Conservation (phyloP, 2,113 vertebrate species). For the Chinchilla lanigera region DNA sequence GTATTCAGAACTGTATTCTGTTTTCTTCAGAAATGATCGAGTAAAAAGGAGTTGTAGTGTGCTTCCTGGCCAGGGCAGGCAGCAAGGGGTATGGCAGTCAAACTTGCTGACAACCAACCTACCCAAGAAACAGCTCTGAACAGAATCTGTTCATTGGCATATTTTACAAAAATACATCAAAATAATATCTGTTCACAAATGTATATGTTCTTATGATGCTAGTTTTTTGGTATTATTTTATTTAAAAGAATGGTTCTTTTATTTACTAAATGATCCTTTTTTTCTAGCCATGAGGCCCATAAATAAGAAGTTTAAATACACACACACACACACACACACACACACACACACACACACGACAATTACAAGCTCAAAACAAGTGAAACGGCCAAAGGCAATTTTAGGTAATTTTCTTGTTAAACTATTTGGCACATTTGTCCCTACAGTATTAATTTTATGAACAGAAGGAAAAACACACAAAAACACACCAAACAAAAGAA, state of each 20-base stretch:
- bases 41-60: background rate
- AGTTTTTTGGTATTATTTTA: background rate
- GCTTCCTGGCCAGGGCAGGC: background rate
- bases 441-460: constrained; percentile 57
- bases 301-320: background rate
- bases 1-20: background rate
- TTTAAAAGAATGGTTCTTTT: background rate
- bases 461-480: constrained; percentile 18
- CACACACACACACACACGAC: background rate
- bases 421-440: constrained; percentile 42
- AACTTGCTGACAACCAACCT: background rate
- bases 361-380: constrained; percentile 31
- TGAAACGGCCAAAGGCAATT: constrained; percentile 3
- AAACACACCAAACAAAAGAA: constrained; percentile 27
- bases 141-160: background rate
- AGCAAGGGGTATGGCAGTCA: background rate
- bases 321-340: background rate
- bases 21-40: background rate
- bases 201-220: background rate
- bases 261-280: background rate
- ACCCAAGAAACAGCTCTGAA: background rate
- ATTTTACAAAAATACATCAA: background rate
- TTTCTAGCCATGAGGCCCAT: background rate
- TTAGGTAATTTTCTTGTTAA: constrained; percentile 56
- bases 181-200: background rate